Conservation (phyloP, 2,888 invertebrate species). For the Labia minor region DNA sequence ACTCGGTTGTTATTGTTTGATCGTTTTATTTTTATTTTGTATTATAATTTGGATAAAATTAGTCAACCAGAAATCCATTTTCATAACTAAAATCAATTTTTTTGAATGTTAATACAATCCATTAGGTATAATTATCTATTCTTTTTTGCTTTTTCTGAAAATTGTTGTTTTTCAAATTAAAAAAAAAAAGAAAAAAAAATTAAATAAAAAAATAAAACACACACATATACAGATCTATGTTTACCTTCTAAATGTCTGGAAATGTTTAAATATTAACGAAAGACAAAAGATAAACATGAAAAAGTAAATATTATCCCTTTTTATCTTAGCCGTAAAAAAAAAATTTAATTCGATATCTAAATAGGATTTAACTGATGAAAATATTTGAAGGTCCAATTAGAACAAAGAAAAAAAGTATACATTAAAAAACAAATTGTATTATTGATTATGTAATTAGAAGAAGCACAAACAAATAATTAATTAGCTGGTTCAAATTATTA, state of each 20-base stretch:
- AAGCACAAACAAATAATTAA: too few species aligned
- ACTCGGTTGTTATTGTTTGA: too few species aligned
- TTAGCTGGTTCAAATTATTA: too few species aligned
- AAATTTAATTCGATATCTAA: not conserved
- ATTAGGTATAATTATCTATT: too few species aligned
- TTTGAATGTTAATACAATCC: too few species aligned
- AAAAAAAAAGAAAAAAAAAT: not conserved
- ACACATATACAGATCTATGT: not conserved
- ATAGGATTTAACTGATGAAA: not conserved
- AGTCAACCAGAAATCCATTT: too few species aligned
- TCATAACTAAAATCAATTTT: too few species aligned
- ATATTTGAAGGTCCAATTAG: not conserved
- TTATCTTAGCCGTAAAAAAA: not conserved
- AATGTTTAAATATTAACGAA: slow-evolving; percentile 4
- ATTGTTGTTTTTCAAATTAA: too few species aligned
- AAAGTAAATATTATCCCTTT: not conserved
- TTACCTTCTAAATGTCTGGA: not conserved
- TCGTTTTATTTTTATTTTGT: too few species aligned
- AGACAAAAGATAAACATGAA: not conserved
- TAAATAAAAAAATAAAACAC: not conserved
- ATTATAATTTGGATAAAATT: too few species aligned
- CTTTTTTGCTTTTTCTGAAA: too few species aligned
- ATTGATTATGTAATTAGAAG: not conserved
- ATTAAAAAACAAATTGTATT: not conserved
- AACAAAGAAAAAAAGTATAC: not conserved